Base-by-base conservation (phyloP, 1,140 invertebrate genomes). In the Teleogryllus occipitalis region DNA sequence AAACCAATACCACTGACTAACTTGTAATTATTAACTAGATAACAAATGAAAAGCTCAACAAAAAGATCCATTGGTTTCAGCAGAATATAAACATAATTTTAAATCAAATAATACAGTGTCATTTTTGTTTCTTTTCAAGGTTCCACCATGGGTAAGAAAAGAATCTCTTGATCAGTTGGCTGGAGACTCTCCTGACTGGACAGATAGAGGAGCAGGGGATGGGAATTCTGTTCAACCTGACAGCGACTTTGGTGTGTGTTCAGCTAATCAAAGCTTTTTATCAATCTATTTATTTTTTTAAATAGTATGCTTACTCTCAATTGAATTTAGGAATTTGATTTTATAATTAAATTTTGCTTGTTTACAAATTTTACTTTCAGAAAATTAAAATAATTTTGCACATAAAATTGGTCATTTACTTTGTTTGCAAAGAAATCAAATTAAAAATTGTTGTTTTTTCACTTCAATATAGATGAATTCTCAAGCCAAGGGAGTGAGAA, bases 201-300 rank as follows among this genome's bases (percentile, higher is more conserved):
- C 88, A 27, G 94, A 96, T 85, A 88, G 94, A 22, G 95, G 94
- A 1, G 91, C 92, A 73, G 94, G 91, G 3, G 94, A 96, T 85
- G 94, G 94, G 4, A 93, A 93, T 81, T 96, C 94, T 46, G 92
- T 92, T 83, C 92, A 93, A 84, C 92, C 92, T 80, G 93, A 94
- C 83, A 93, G 92, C 81, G 93, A 94, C 85, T 93, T 93, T 84
- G 92, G 91, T 92, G 84, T 83, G 76, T 77, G 21, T 46, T 46
- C 27, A 39, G 27, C 1, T 39, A 5, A 39, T n/a, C n/a, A n/a
- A n/a, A n/a, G n/a, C n/a, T 39, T 39, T 39, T 39, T 39, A 39
- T 39, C 5, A 5, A 39, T 39, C 27, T 2, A 5, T 39, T 39
- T 39, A 1, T 39, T 39, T 39, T 39, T 39, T 39, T 2, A 1